phyloP scores from a whole-genome alignment of 2,113 vertebrate genomes.

The Empidonax traillii region DNA sequence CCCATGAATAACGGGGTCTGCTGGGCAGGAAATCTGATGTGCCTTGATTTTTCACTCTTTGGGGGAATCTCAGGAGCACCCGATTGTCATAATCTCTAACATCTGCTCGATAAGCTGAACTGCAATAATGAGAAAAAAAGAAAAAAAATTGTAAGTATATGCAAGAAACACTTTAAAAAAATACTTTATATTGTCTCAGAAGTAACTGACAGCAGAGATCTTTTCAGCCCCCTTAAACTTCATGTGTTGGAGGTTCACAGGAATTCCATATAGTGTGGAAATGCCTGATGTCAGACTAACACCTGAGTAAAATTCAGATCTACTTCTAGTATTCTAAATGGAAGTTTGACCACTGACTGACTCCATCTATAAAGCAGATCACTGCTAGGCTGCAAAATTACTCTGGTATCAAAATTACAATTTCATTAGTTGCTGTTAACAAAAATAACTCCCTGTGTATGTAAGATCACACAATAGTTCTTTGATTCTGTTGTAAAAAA shows the following conservation, averaged over 20 bases:
- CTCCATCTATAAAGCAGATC: background rate
- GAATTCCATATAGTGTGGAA: background rate
- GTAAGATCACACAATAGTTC: background rate
- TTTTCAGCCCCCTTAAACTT: background rate
- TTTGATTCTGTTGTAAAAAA: background rate
- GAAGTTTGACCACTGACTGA: background rate
- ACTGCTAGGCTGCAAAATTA: background rate
- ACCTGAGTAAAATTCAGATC: background rate
- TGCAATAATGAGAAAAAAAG: conserved; percentile 47
- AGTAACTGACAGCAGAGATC: background rate
- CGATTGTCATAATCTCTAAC: conserved; percentile 90
- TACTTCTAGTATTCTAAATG: background rate
- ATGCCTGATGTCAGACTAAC: background rate
- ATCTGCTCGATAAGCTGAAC: conserved; percentile 80
- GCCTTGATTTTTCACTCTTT: conserved; percentile 97
- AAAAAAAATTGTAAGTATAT: background rate
- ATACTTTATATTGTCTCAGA: background rate
- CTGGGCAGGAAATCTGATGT: conserved; percentile 94
- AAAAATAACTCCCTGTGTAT: background rate
- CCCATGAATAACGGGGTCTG: conserved; percentile 92
- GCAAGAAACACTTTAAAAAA: background rate
- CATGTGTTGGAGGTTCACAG: background rate
- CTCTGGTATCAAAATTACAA: background rate
- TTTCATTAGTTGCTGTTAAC: background rate
- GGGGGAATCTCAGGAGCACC: conserved; percentile 91